Base-by-base conservation (phyloP, 2,888 invertebrate genomes). In the Himalopsyche anomala region DNA sequence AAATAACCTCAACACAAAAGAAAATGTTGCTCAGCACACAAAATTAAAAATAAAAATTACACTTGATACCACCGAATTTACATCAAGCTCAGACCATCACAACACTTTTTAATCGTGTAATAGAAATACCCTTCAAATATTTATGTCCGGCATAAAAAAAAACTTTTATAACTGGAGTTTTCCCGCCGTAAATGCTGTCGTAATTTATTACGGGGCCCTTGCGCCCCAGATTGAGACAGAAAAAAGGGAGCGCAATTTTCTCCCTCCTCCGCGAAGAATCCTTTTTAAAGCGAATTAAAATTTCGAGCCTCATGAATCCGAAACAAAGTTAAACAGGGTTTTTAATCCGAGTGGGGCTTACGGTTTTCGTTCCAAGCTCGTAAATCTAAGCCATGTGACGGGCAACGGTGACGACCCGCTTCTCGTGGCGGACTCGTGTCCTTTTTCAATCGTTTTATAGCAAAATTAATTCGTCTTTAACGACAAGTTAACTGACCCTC, bases 231-330 rank as follows among this genome's bases (percentile, higher is more conserved):
- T 80, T 80, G 51, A 51, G 51, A 36, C 74, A 36, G 36, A 74
- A 51, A 51, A 36, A 74, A 36, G 38, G 74, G 5, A 15, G 51
- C 51, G 51, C 51, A 51, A 9, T 36, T 0, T 11, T 2, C 12
- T 12, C 28, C 5, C 28, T 15, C 38, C 62, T 28, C 74, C 38
- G 36, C 36, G 38, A 74, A 28, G 36, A 42, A 80, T 42, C 80
- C 80, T 80, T 80, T 80, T 80, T 80, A 40, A 80, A 80, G 28
- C 80, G 80, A 80, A 80, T 80, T 80, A 80, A 80, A 80, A 80
- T 80, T 80, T 80, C n/a, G 51, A 80, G 80, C 19, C 51, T 80
- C 80, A 51, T 80, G 80, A 80, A 80, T 80, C 80, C 80, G 80
- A n/a, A 80, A 80, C 51, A 51, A 51, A 80, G 80, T 80, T 80